These are phyloP conservation scores for Rambutsinella grinnellia DNA, from an alignment of 2,888 invertebrate genomes.

Conservation along the genomic window DNA sequence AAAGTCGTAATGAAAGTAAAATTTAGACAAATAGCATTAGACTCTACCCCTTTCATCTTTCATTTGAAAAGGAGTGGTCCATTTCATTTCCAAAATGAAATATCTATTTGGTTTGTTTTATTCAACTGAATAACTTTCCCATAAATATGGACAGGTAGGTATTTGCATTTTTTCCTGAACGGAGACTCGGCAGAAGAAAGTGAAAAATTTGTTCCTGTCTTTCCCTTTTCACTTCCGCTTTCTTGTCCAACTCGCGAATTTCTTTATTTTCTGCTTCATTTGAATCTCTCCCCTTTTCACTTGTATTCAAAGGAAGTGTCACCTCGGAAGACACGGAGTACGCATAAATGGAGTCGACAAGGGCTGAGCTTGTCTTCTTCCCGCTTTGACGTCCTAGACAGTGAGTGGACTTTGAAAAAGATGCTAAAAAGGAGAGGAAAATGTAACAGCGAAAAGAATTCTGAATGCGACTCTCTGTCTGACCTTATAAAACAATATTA, in stretches of 20 bases:
- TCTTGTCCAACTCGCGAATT: conserved; percentile 32
- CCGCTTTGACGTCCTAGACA: background rate
- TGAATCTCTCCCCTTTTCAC: conserved; percentile 36
- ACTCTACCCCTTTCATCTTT: no score
- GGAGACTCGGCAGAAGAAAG: conserved; percentile 8
- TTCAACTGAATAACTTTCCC: background rate
- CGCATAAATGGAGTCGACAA: background rate
- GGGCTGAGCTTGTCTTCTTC: background rate
- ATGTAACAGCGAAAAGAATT: no score
- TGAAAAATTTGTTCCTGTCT: conserved; percentile 64
- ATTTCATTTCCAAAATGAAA: background rate
- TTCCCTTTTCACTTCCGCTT: conserved; percentile 59
- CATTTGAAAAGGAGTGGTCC: no score
- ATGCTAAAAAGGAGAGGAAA: background rate
- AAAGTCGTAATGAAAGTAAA: no score
- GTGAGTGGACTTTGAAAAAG: background rate
- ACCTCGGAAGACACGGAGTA: background rate
- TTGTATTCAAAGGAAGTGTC: conserved; percentile 1
- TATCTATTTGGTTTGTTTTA: background rate
- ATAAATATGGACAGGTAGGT: background rate
- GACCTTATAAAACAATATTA: conserved; percentile 15
- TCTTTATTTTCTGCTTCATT: conserved; percentile 41
- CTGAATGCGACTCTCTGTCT: no score
- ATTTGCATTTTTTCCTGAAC: background rate
- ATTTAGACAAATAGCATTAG: no score